Percentiles rank a stretch among this genome's conserved stretches.
Evolutionary conservation across 1,140 invertebrate genomes (phyloP).

Genomic region (Diprion similis): DNA sequence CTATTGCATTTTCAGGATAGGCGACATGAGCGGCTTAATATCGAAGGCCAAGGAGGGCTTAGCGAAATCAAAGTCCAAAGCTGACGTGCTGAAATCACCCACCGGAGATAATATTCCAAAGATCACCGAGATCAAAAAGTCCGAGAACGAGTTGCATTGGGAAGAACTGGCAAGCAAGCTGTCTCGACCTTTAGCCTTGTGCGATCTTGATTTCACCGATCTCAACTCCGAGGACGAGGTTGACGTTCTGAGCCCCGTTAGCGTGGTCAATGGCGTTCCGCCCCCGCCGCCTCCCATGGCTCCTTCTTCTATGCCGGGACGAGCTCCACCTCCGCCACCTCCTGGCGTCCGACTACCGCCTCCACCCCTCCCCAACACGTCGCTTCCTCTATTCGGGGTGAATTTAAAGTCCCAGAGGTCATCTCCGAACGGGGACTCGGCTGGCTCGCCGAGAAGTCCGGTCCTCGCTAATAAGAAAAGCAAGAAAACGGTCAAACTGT

Average conservation of each 20-base stretch:
- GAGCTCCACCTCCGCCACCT: constrained; percentile 51
- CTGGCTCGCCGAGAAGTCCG: constrained; percentile 50
- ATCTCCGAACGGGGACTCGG: constrained; percentile 29
- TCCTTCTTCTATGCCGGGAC: constrained; percentile 51
- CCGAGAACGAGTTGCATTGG: constrained; percentile 95
- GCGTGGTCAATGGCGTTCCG: constrained; percentile 69
- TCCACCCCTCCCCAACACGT: constrained; percentile 54
- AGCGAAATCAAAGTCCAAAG: constrained; percentile 82
- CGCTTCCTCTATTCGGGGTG: constrained; percentile 56
- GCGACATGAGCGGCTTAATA: constrained; percentile 88
- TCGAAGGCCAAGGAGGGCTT: constrained; percentile 92
- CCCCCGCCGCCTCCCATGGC: constrained; percentile 74
- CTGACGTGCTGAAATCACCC: constrained; percentile 73
- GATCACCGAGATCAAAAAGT: constrained; percentile 79
- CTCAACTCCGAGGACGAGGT: constrained; percentile 82
- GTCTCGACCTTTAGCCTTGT: constrained; percentile 85
- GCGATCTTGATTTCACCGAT: constrained; percentile 97
- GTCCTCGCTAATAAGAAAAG: constrained; percentile 76
- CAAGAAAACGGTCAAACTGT: constrained; percentile 99
- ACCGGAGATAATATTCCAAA: constrained; percentile 68
- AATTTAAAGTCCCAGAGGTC: constrained; percentile 47
- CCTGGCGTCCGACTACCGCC: constrained; percentile 49
- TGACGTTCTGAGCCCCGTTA: constrained; percentile 68
- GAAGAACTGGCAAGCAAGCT: constrained; percentile 86
- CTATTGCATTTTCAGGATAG: constrained; percentile 61